These are phyloP conservation scores for Mugil cephalus DNA, from an alignment of 2,113 vertebrate genomes.

Conservation along the genomic window DNA sequence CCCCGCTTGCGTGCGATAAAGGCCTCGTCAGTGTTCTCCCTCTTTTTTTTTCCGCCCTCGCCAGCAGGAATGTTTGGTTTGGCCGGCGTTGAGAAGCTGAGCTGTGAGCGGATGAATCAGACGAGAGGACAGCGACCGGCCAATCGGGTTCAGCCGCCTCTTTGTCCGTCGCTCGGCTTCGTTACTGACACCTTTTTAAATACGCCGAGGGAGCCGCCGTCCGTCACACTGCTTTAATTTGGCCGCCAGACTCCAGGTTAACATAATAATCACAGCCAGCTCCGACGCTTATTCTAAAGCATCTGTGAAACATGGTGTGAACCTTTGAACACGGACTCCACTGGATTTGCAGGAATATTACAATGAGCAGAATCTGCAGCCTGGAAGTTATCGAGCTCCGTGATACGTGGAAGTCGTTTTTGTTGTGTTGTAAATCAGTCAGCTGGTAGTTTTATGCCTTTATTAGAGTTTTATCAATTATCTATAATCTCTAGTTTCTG, in stretches of 20 bases:
- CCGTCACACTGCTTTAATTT: slow-evolving; percentile 79
- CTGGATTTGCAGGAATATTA: slow-evolving; percentile 26
- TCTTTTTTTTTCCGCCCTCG: not conserved
- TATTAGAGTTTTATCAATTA: no score
- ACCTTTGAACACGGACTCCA: slow-evolving; percentile 56
- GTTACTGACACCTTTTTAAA: slow-evolving; percentile 77
- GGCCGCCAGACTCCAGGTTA: slow-evolving; percentile 74
- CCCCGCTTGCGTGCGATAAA: slow-evolving; percentile 43
- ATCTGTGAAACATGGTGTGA: slow-evolving; percentile 76
- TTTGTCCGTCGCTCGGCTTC: slow-evolving; percentile 37
- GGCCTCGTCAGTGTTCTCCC: not conserved
- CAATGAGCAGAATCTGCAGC: not conserved
- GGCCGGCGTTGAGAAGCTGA: slow-evolving; percentile 48
- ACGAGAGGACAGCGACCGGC: slow-evolving; percentile 8
- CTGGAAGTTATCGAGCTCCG: no score
- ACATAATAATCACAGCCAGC: slow-evolving; percentile 80
- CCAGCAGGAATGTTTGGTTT: slow-evolving; percentile 61
- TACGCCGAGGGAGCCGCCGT: slow-evolving; percentile 60
- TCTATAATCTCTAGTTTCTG: no score
- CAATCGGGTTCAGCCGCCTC: not conserved
- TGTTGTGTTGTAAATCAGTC: no score
- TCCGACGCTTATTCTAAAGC: slow-evolving; percentile 59
- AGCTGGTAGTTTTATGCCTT: no score
- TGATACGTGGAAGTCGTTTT: no score
- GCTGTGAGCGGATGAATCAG: slow-evolving; percentile 35